These are phyloP conservation scores for Dicaeum eximium DNA, from an alignment of 2,113 vertebrate genomes.

Conservation along the genomic window DNA sequence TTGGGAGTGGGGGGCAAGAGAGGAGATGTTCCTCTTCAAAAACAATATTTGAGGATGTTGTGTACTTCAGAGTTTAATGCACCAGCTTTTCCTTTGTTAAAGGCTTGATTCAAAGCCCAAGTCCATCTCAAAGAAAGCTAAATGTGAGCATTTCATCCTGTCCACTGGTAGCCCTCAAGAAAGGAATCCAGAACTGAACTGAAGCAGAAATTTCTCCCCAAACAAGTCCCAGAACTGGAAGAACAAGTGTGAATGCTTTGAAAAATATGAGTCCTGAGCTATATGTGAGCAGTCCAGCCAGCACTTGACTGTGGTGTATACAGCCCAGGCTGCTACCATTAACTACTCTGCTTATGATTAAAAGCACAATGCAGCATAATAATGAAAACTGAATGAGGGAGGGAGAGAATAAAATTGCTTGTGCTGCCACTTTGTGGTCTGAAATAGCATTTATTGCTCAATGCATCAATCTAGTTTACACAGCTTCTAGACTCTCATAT, in stretches of 20 bases:
- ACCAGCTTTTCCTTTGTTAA: neutral
- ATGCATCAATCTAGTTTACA: neutral
- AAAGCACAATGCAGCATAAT: neutral
- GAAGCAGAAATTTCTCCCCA: neutral
- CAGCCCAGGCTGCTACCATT: neutral
- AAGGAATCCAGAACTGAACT: neutral
- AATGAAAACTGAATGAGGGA: neutral
- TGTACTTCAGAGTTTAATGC: neutral
- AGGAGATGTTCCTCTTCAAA: neutral
- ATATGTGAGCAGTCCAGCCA: neutral
- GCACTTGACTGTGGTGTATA: neutral
- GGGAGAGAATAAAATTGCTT: neutral
- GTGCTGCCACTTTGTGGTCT: constrained; percentile 18
- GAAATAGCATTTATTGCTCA: neutral
- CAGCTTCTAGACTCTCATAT: neutral
- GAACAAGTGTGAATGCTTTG: neutral
- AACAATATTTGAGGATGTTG: neutral
- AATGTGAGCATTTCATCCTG: neutral
- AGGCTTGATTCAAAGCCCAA: neutral
- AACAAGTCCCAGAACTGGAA: constrained; percentile 11
- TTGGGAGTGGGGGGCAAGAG: rapidly evolving
- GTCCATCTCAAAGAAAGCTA: neutral
- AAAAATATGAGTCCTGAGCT: neutral
- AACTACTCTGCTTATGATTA: neutral
- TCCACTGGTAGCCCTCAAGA: neutral